Percentiles rank a stretch among this genome's conserved stretches.
These are phyloP conservation scores for Sinocyclocheilus anophthalmus DNA, from an alignment of 2,113 vertebrate genomes.

Conservation along the genomic window DNA sequence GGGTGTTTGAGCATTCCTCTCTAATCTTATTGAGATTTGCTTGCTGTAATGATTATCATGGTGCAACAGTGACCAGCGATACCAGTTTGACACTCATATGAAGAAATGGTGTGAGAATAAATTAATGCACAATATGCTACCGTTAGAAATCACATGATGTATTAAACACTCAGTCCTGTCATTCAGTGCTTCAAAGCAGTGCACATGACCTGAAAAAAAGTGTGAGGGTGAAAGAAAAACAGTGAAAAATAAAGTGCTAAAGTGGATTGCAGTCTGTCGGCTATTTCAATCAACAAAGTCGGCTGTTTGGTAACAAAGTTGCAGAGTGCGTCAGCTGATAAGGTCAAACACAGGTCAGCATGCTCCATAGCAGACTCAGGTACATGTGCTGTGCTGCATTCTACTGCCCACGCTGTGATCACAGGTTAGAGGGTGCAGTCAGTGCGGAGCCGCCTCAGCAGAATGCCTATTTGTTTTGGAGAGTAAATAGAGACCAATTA, in stretches of 20 bases:
- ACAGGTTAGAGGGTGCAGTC: conserved; percentile 59
- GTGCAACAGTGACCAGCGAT: background rate
- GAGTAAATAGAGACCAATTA: conserved; percentile 63
- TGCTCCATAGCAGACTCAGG: conserved; percentile 52
- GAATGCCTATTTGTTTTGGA: conserved; percentile 63
- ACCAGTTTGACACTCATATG: background rate
- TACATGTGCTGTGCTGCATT: conserved; percentile 44
- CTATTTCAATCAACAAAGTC: conserved; percentile 18
- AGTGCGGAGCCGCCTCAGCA: conserved; percentile 56
- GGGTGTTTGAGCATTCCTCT: conserved; percentile 37
- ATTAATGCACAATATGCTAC: background rate
- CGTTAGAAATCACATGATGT: background rate
- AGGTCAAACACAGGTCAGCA: conserved; percentile 49
- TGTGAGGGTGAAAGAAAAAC: background rate
- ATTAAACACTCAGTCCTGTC: background rate
- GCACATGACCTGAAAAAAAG: background rate
- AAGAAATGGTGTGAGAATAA: background rate
- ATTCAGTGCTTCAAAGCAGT: background rate
- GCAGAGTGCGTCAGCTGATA: conserved; percentile 44
- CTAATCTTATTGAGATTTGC: conserved; percentile 51
- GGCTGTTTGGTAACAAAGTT: conserved; percentile 20
- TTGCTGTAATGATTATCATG: conserved; percentile 33
- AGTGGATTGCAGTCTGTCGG: conserved; percentile 8
- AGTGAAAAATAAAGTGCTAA: background rate
- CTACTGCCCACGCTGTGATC: conserved; percentile 49